phyloP scores from a whole-genome alignment of 2,888 invertebrate species.

The Strigamia maritima region DNA sequence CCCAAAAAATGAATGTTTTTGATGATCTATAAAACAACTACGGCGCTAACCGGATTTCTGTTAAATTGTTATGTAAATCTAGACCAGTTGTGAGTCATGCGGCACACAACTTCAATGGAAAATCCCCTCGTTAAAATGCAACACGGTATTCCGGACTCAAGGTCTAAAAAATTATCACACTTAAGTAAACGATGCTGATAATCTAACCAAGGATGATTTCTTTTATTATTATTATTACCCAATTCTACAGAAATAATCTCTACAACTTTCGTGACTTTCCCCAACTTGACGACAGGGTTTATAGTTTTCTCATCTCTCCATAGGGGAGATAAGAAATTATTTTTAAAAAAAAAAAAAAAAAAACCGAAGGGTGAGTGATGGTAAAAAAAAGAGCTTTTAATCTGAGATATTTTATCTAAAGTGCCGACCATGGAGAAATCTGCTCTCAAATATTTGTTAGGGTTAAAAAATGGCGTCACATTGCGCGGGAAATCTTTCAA shows the following conservation, averaged over 20 bases:
- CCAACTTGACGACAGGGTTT: background rate
- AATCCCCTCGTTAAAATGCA: conserved; percentile 4
- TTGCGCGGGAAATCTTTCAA: background rate
- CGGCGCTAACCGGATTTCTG: no score
- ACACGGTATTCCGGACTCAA: background rate
- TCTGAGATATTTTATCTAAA: background rate
- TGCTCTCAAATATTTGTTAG: background rate
- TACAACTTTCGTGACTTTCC: background rate
- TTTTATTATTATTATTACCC: background rate
- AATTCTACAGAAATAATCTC: background rate
- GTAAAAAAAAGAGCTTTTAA: background rate
- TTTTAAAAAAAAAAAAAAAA: no score
- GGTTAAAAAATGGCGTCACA: background rate
- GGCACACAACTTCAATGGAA: background rate
- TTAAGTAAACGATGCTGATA: background rate
- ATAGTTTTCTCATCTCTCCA: background rate
- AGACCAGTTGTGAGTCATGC: background rate
- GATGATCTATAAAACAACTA: no score
- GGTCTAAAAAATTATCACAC: background rate
- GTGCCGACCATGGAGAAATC: background rate
- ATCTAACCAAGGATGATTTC: background rate
- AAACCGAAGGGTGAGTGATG: background rate
- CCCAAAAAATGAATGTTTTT: background rate
- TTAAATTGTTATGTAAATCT: background rate
- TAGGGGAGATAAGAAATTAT: background rate